These are phyloP conservation scores for Armadillidium nasatum DNA, from an alignment of 1,140 invertebrate genomes.

Conservation along the genomic window DNA sequence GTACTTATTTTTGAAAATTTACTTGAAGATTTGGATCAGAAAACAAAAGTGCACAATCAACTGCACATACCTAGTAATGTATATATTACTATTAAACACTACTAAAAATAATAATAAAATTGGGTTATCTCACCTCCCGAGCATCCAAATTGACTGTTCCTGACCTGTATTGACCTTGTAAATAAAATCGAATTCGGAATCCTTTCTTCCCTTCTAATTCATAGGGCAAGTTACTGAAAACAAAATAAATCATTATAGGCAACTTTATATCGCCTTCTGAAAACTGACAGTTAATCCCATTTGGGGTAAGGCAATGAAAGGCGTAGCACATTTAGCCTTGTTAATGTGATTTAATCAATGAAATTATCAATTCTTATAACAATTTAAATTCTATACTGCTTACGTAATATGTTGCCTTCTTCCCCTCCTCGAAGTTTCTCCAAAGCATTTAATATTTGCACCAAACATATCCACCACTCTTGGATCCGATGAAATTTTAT, in stretches of 20 bases:
- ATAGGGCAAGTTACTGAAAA: constrained; percentile 68
- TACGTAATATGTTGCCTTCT: constrained; percentile 62
- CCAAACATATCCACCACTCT: not conserved
- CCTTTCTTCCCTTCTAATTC: constrained; percentile 67
- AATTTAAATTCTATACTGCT: no score
- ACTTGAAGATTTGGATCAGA: no score
- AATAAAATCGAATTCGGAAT: constrained; percentile 83
- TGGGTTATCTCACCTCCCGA: constrained; percentile 69
- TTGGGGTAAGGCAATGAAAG: no score
- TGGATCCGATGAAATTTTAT: not conserved
- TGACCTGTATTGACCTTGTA: constrained; percentile 71
- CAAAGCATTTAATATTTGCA: constrained; percentile 76
- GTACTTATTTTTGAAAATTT: no score
- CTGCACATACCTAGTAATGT: not conserved
- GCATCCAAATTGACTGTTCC: constrained; percentile 81
- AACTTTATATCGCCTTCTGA: no score
- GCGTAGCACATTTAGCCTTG: no score
- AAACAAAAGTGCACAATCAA: no score
- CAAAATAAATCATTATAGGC: no score
- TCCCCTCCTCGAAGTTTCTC: constrained; percentile 73
- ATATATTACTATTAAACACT: constrained; percentile 25
- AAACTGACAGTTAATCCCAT: no score
- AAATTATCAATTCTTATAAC: constrained; percentile 10
- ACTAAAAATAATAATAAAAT: constrained; percentile 32
- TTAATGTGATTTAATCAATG: constrained; percentile 7